phyloP scores from a whole-genome alignment of 2,113 vertebrate species.

The Dunckerocampus dactyliophorus region DNA sequence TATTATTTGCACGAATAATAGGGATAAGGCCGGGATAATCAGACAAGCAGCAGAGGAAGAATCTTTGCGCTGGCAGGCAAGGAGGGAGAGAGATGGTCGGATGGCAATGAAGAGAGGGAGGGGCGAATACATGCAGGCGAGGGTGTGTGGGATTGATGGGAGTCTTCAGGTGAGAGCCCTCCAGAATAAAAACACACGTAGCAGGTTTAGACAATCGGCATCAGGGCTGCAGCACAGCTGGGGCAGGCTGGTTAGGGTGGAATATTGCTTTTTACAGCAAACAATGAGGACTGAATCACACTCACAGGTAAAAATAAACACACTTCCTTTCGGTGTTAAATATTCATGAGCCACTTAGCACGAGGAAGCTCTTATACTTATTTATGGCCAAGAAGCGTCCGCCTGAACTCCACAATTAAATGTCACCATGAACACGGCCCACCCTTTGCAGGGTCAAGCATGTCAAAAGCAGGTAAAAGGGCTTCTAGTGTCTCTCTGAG shows the following conservation, averaged over 20 bases:
- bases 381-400: constrained; percentile 16
- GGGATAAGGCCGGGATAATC: constrained; percentile 22
- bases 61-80: constrained; percentile 48
- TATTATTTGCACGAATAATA: constrained; percentile 51
- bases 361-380: constrained; percentile 30
- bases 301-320: constrained; percentile 51
- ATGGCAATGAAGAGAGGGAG: constrained; percentile 50
- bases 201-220: constrained; percentile 23
- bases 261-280: neutral
- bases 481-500: neutral
- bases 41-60: constrained; percentile 42
- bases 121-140: constrained; percentile 36
- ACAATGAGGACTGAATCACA: constrained; percentile 24
- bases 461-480: constrained; percentile 16
- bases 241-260: neutral
- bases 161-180: constrained; percentile 59
- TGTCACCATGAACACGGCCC: constrained; percentile 1
- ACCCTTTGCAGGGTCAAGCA: constrained; percentile 27
- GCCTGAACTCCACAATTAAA: constrained; percentile 2
- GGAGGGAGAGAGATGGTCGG: constrained; percentile 48
- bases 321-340: constrained; percentile 30
- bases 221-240: neutral
- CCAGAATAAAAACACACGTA: constrained; percentile 27
- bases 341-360: constrained; percentile 48
- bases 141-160: constrained; percentile 49